These are phyloP conservation scores for Cotesia congregata DNA, from an alignment of 2,888 invertebrate genomes.

Conservation along the genomic window DNA sequence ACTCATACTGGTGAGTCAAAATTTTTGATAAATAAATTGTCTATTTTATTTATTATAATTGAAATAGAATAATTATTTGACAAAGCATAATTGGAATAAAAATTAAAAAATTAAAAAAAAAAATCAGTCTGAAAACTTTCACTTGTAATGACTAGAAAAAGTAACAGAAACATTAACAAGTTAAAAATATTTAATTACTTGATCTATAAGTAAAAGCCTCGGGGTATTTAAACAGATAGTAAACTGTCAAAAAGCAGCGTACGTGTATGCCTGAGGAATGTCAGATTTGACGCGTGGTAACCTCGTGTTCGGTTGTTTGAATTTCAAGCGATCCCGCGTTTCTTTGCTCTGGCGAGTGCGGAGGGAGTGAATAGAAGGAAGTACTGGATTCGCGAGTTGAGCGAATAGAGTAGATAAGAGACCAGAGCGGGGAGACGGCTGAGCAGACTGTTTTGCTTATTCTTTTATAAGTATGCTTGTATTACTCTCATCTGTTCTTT, in stretches of 20 bases:
- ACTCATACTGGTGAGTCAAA: no score
- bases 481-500: not conserved
- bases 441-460: conserved; percentile 40
- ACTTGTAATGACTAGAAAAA: not conserved
- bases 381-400: conserved; percentile 43
- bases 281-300: conserved; percentile 70
- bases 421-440: conserved; percentile 37
- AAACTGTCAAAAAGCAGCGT: conserved; percentile 36
- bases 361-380: conserved; percentile 45
- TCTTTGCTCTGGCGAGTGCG: conserved; percentile 63
- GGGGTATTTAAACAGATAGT: not conserved
- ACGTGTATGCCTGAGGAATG: conserved; percentile 54
- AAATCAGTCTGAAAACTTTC: not conserved
- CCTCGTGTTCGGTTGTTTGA: conserved; percentile 71
- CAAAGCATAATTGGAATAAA: no score
- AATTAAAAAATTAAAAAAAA: not conserved
- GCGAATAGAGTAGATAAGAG: conserved; percentile 26
- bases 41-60: no score
- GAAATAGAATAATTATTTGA: no score
- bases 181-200: not conserved
- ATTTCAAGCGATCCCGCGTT: conserved; percentile 71
- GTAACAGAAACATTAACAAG: not conserved
- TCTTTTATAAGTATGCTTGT: conserved; percentile 25
- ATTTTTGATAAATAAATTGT: no score
- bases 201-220: not conserved